These are phyloP conservation scores for Trissolcus japonicus DNA, from an alignment of 2,888 invertebrate species.

Conservation along the genomic window DNA sequence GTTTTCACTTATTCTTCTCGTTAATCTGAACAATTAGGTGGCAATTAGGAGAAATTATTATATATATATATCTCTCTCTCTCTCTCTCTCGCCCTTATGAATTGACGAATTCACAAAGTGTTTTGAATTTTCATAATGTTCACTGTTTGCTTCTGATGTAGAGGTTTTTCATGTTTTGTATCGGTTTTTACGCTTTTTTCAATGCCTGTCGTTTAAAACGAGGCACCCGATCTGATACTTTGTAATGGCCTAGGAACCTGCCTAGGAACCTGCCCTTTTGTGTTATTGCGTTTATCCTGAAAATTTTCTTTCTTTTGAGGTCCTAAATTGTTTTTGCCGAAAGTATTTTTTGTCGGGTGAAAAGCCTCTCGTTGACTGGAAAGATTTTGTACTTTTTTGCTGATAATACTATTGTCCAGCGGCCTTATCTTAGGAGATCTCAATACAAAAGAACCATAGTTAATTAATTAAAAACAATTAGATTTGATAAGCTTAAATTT, in stretches of 20 bases:
- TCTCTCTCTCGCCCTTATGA: no score
- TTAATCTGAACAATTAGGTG: no score
- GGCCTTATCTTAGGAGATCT: slow-evolving; percentile 81
- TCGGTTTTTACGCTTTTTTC: slow-evolving; percentile 82
- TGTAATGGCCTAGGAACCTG: slow-evolving; percentile 99
- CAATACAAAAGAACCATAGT: slow-evolving; percentile 1
- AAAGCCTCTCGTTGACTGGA: slow-evolving; percentile 91
- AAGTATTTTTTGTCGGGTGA: slow-evolving; percentile 92
- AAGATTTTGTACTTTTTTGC: slow-evolving; percentile 89
- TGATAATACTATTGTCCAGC: slow-evolving; percentile 94
- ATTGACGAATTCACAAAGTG: no score
- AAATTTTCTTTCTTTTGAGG: slow-evolving; percentile 81
- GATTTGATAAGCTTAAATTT: no score
- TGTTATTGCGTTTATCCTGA: slow-evolving; percentile 84
- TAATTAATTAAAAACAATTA: no score
- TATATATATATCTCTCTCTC: no score
- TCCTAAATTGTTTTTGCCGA: slow-evolving; percentile 93
- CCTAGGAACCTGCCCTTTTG: slow-evolving; percentile 95
- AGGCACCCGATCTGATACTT: slow-evolving; percentile 87
- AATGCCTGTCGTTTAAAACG: slow-evolving; percentile 82
- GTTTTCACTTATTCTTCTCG: no score
- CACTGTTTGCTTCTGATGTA: no score
- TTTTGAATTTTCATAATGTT: no score
- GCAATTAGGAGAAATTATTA: no score
- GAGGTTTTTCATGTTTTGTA: no score